A percentile compares a stretch with the other conserved stretches of the same genome.
These are phyloP conservation scores for Empidonax alnorum DNA, from an alignment of 2,113 vertebrate species.

Conservation along the genomic window DNA sequence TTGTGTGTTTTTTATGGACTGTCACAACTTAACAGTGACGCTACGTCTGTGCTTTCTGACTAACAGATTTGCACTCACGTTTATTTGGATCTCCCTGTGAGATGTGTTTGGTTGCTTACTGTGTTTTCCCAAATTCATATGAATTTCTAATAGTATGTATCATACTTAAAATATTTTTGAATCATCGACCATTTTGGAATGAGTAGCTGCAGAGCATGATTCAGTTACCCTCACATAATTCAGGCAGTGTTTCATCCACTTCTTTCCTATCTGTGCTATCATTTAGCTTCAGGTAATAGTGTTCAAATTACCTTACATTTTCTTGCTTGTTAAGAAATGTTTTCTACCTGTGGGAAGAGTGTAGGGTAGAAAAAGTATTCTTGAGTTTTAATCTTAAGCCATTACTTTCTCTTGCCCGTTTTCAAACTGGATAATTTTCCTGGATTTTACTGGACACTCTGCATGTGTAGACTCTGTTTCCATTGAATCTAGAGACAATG, in stretches of 20 bases:
- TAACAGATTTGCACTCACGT: rapidly evolving
- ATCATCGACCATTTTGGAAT: neutral
- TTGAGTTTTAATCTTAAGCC: neutral
- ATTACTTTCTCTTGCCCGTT: neutral
- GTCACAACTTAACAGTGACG: too few species aligned
- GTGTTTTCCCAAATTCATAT: neutral
- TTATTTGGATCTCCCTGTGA: neutral
- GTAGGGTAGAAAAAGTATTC: neutral
- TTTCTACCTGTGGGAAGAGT: neutral
- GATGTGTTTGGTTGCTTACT: neutral
- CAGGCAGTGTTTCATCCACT: neutral
- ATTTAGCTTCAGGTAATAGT: neutral
- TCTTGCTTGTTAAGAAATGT: neutral
- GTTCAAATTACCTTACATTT: neutral
- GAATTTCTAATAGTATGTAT: neutral
- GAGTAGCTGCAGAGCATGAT: neutral
- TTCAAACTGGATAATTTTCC: neutral
- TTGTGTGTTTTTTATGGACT: too few species aligned
- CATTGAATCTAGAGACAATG: neutral
- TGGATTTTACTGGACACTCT: neutral
- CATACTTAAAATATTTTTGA: neutral
- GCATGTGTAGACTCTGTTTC: neutral
- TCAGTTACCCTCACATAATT: neutral
- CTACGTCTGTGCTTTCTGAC: neutral
- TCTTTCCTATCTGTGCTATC: neutral